Base-by-base conservation (phyloP, 2,888 invertebrate genomes). In the Amblyjoppa proteus region DNA sequence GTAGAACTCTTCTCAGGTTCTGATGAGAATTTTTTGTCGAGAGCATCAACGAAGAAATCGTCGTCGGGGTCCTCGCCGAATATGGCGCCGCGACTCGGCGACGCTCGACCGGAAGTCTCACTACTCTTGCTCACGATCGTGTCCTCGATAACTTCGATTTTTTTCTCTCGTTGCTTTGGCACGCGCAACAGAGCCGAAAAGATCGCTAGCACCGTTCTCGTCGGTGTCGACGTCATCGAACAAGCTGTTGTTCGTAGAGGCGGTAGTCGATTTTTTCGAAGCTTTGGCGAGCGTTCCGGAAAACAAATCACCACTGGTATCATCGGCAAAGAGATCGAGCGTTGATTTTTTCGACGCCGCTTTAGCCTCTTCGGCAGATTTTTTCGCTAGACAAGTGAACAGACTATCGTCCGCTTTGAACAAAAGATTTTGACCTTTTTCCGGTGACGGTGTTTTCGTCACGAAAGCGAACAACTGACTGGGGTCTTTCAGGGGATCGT, bases 381-480 rank as follows among this genome's bases (percentile, higher is more conserved):
- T 88, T 61, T 90, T 91, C 0, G 87, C 74, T 0, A 90, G 80
- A 6, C 87, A 90, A 0, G 91, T 90, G 61, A 93, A 93, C 3
- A 94, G 87, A 73, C 93, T 92, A 38, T 93, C 92, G 51, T 93
- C 93, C 56, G 93, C 93, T 25, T 90, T 86, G 68, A 91, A 90
- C 38, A 91, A 64, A 6, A 92, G 68, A 83, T 89, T 90, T 51
- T 92, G 91, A 3, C 90, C 90, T 73, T 92, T 93, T 31, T 93
- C 94, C 4, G 94, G 94, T 3, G 94, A 94, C 4, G 94, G 93
- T 3, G 94, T 94, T 87, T 93, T 92, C 0, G 93, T 94, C 3
- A 94, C 94, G 49, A 94, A 94, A 5, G 94, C 94, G 75, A 94
- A 94, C 13, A 94, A 74, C 61, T 92, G 93, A 82, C 93, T 93